A percentile compares a stretch with the other conserved stretches of the same genome.
phyloP scores from a whole-genome alignment of 2,888 invertebrate species.

The Hymenopus coronatus region DNA sequence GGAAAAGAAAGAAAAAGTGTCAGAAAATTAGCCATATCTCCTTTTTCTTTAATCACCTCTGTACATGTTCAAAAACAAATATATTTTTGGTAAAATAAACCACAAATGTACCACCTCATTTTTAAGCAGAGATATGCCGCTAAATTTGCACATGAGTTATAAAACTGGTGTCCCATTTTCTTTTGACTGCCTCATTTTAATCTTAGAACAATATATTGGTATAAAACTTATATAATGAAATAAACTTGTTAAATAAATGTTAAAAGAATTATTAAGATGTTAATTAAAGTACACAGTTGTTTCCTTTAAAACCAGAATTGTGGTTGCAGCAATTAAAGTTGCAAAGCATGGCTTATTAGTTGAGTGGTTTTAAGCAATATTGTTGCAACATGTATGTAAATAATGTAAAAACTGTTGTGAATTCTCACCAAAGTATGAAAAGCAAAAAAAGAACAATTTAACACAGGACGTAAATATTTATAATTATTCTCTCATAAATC shows the following conservation, averaged over 20 bases:
- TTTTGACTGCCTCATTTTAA: too few relatives aligned
- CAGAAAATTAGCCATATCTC: too few relatives aligned
- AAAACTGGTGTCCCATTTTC: too few relatives aligned
- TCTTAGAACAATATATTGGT: too few relatives aligned
- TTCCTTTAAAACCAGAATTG: neutral
- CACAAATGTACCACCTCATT: too few relatives aligned
- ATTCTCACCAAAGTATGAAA: neutral
- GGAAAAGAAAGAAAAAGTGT: too few relatives aligned
- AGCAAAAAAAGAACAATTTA: neutral
- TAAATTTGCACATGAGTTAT: too few relatives aligned
- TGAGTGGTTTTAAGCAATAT: neutral
- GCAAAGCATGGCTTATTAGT: neutral
- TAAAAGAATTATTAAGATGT: neutral
- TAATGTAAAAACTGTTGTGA: neutral
- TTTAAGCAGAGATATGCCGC: too few relatives aligned
- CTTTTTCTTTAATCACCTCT: too few relatives aligned
- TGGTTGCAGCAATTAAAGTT: neutral
- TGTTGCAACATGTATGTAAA: neutral
- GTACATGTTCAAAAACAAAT: too few relatives aligned
- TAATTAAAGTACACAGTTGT: neutral
- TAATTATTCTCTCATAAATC: neutral
- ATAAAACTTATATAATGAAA: too few relatives aligned
- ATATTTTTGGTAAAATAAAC: too few relatives aligned
- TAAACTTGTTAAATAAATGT: neutral
- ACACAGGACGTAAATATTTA: neutral